Percentiles rank a stretch among this genome's conserved stretches.
Evolutionary conservation across 2,888 invertebrate species (phyloP).

Genomic region (Epirrhoe alternata): DNA sequence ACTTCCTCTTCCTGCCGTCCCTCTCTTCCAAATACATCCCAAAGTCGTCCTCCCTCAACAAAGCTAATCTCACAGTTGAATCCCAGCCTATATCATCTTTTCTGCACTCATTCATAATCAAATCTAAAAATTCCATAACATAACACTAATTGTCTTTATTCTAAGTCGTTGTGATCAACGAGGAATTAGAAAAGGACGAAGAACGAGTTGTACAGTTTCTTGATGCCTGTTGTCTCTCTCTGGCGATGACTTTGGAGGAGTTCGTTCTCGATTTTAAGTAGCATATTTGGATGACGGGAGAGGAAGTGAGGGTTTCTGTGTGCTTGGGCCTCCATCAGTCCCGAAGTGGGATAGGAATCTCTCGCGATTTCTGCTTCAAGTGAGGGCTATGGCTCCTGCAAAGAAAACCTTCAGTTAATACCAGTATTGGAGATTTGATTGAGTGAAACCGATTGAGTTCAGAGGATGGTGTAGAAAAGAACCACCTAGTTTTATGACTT

Average conservation of each 20-base stretch:
- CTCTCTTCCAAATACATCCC: constrained; percentile 77
- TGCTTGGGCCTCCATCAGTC: constrained; percentile 40
- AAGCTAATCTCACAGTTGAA: constrained; percentile 68
- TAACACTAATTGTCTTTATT: constrained; percentile 11
- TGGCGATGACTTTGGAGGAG: constrained; percentile 93
- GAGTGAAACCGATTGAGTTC: no score
- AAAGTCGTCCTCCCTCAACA: constrained; percentile 69
- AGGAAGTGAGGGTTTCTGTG: constrained; percentile 5
- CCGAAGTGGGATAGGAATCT: constrained; percentile 57
- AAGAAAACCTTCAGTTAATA: constrained; percentile 24
- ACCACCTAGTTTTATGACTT: no score
- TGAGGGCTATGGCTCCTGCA: constrained; percentile 76
- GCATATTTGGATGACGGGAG: constrained; percentile 82
- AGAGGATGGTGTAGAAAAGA: no score
- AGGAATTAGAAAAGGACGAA: constrained; percentile 92
- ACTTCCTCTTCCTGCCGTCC: constrained; percentile 77
- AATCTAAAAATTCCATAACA: constrained; percentile 72
- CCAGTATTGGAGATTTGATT: no score
- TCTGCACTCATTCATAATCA: constrained; percentile 70
- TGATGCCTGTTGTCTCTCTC: constrained; percentile 93
- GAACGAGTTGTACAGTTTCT: constrained; percentile 94
- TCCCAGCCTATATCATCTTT: constrained; percentile 77
- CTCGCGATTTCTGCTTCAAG: constrained; percentile 49
- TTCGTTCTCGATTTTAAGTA: constrained; percentile 89
- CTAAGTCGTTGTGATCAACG: neutral